Conservation (phyloP, 2,113 vertebrate genomes). For the Lophius piscatorius region DNA sequence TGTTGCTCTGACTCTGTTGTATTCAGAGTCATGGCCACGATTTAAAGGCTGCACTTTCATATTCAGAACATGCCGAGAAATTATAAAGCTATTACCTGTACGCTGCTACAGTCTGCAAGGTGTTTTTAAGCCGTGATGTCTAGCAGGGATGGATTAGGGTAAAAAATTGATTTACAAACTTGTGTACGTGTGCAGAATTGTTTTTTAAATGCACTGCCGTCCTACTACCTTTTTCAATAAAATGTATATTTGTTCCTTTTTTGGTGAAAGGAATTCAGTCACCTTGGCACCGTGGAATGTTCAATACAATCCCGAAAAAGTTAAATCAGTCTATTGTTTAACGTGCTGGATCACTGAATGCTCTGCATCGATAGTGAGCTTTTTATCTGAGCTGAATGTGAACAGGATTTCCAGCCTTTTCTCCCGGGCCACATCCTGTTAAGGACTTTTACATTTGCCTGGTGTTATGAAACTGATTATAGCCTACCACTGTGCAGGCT, state of each 20-base stretch:
- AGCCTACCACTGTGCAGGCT: constrained; percentile 29
- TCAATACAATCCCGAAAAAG: constrained; percentile 20
- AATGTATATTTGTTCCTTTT: constrained; percentile 28
- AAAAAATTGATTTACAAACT: constrained; percentile 64
- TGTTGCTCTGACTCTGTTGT: constrained; percentile 11
- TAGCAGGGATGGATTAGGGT: constrained; percentile 62
- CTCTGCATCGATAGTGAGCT: constrained; percentile 36
- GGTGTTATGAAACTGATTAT: constrained; percentile 42
- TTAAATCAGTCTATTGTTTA: constrained; percentile 38
- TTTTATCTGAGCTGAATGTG: constrained; percentile 32
- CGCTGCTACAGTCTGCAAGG: constrained; percentile 34
- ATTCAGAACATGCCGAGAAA: constrained; percentile 50
- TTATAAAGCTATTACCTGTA: constrained; percentile 66
- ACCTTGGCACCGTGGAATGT: constrained; percentile 13
- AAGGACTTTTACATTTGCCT: constrained; percentile 42
- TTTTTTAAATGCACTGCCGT: constrained; percentile 49
- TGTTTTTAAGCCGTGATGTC: constrained; percentile 40
- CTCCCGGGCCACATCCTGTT: constrained; percentile 39
- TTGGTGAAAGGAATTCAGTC: not conserved
- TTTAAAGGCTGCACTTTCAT: constrained; percentile 32
- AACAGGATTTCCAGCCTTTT: constrained; percentile 33
- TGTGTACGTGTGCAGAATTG: constrained; percentile 51
- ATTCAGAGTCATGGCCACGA: constrained; percentile 30
- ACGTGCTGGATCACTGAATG: constrained; percentile 29
- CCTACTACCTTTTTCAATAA: constrained; percentile 28